Base-by-base conservation (phyloP, 2,113 vertebrate genomes). In the Plotosus lineatus region DNA sequence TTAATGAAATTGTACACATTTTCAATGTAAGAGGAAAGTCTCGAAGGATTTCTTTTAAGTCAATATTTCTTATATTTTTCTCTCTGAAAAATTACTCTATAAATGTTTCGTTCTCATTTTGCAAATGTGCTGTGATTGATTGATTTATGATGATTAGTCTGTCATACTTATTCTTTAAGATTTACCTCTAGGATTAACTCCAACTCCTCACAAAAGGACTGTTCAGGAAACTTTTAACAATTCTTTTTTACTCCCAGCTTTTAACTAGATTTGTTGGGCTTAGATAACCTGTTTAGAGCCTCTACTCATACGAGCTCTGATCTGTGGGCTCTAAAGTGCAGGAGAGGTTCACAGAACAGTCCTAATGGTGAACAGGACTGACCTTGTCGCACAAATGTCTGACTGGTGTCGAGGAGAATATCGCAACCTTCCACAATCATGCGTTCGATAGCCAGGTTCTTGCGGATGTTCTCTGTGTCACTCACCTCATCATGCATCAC, bases 401-500 rank as follows among this genome's bases (percentile, higher is more conserved):
- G 97, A 85, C 97, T 99, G 84, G 97, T 98, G 74, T 99, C 97
- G 85, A 99, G 90, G 83, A 99, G 86, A 82, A 99, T 97, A 89
- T 99, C 97, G 85, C 97, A 99, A 65, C 97, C 97, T 84, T 99
- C 97, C 42, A 99, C 97, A 26, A 99, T 99, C 88, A 96, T 99
- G 88, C 97, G 94, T 87, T 99, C 97, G 76, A 98, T 98, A 83
- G 97, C 96, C 71, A 99, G 93, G 88, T 98, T 99, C 91, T 99
- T 98, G 12, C 97, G 89, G 85, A 99, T 99, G 91, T 99, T 99
- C 88, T 99, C 97, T 0, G 97, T 99, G 91, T 99, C 97, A 0
- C 97, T 98, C 82, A 98, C 97, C 91, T 98, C 97, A 60, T 99
- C 97, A 0, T 99, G 97, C 97, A 99, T 98, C 48, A 99, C 94